A percentile compares a stretch with the other conserved stretches of the same genome.
phyloP scores from a whole-genome alignment of 2,888 invertebrate species.

The Hypselothyrea guttata region DNA sequence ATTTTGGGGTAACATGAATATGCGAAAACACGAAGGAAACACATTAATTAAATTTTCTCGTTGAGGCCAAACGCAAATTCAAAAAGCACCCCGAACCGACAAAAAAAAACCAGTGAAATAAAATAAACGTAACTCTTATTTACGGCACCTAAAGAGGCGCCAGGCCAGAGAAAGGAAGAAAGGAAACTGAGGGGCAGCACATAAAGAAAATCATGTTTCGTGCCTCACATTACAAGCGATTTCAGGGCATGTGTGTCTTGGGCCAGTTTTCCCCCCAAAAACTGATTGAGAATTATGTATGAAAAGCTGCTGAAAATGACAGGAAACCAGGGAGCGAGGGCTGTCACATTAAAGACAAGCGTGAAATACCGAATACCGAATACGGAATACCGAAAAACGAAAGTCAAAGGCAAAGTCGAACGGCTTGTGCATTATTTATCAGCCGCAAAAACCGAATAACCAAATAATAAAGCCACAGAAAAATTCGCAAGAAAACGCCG shows the following conservation, averaged over 20 bases:
- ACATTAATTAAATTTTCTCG: conserved; percentile 72
- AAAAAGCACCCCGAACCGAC: conserved; percentile 43
- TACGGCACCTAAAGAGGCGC: conserved; percentile 41
- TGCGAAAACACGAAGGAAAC: conserved; percentile 76
- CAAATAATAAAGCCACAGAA: conserved; percentile 54
- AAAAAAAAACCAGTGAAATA: conserved; percentile 1
- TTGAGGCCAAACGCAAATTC: conserved; percentile 37
- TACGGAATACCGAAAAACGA: conserved; percentile 25
- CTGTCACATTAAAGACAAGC: conserved; percentile 40
- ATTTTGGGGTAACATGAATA: conserved; percentile 67
- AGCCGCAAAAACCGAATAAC: conserved; percentile 48
- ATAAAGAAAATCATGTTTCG: conserved; percentile 55
- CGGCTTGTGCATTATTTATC: conserved; percentile 58
- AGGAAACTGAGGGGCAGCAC: conserved; percentile 5
- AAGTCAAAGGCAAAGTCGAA: conserved; percentile 22
- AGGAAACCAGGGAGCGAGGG: conserved; percentile 1
- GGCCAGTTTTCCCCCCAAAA: conserved; percentile 24
- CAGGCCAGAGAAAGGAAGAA: background rate
- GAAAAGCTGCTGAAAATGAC: conserved; percentile 8
- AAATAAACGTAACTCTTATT: conserved; percentile 61
- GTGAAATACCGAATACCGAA: background rate
- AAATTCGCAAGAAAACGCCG: conserved; percentile 29
- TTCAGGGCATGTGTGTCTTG: conserved; percentile 20
- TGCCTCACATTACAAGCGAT: conserved; percentile 45
- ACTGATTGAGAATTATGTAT: conserved; percentile 66